A percentile compares a stretch with the other conserved stretches of the same genome.
Evolutionary conservation across 2,113 vertebrate species (phyloP).

Genomic region (Misgurnus mizolepis): DNA sequence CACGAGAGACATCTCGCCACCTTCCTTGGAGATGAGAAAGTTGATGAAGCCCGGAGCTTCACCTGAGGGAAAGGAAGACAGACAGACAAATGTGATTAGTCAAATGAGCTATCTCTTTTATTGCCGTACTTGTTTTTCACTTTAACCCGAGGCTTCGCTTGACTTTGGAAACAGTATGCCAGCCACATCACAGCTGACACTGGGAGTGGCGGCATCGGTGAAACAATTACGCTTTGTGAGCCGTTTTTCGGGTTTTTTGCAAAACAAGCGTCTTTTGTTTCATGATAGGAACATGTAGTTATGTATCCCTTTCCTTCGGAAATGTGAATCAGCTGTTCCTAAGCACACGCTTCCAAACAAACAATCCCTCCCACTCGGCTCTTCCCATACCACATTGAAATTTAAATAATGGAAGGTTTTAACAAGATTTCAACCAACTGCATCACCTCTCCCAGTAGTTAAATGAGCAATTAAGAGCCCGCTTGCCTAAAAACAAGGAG

Average conservation of each 20-base stretch:
- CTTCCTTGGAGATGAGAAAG: conserved; percentile 93
- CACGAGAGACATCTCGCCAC: conserved; percentile 85
- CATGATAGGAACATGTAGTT: neutral
- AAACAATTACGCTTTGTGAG: conserved; percentile 33
- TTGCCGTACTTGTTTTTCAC: neutral
- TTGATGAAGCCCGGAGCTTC: conserved; percentile 77
- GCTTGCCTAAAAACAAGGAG: neutral
- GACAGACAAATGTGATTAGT: conserved; percentile 51
- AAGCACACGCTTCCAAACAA: conserved; percentile 7
- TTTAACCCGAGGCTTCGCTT: conserved; percentile 10
- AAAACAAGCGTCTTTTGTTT: conserved; percentile 29
- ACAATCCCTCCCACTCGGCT: conserved; percentile 4
- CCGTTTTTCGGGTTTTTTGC: conserved; percentile 30
- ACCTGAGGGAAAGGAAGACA: conserved; percentile 72
- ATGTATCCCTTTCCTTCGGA: conserved; percentile 13
- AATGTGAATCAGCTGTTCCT: conserved; percentile 36
- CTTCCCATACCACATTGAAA: conserved; percentile 39
- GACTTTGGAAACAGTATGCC: neutral
- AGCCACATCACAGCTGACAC: conserved; percentile 44
- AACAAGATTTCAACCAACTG: conserved; percentile 20
- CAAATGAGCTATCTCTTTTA: conserved; percentile 26
- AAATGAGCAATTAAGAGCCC: conserved; percentile 35
- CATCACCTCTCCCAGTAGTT: conserved; percentile 35
- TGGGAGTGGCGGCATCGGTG: conserved; percentile 50
- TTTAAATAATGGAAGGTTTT: conserved; percentile 45